Base-by-base conservation (phyloP, 2,888 invertebrate genomes). In the Calliphora vomitoria region DNA sequence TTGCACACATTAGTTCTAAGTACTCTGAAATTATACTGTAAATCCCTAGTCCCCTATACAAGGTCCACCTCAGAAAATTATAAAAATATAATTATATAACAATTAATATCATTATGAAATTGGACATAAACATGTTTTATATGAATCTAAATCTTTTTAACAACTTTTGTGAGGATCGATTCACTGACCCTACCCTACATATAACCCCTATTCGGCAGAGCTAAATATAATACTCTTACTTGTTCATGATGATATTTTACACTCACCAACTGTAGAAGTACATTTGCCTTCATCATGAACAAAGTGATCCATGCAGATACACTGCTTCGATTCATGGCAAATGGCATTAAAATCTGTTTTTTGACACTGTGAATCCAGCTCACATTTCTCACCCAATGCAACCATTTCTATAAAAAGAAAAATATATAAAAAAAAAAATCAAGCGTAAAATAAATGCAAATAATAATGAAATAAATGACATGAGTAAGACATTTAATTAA, bases 331-430 rank as follows among this genome's bases (percentile, higher is more conserved):
- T 6, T 83, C 60, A 20, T 91, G 87, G 72, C 93, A 93, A 10
- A 90, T 79, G 11, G 92, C 89, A 82, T 91, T 92, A 25, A 86
- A 85, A 78, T 92, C 90, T 25, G 78, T 18, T 5, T 64, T 60
- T 55, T 91, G 89, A 78, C 93, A 93, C 75, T 93, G 93, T 0
- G 87, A 86, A 35, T 90, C 82, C 74, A 88, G 50, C 76, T 93
- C 93, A 82, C 93, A 93, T 0, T 2, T 15, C 3, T 83, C 91
- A 0, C 88, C 89, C 53, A 93, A 86, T 1, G 82, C 35, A 31
- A 92, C 90, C 31, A 41, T 62, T 88, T 89, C 91, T 91, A 50
- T 53, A 58, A 60, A 71, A 25, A 25, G 2, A 25, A 25, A 25
- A 25, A 25, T 25, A 25, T 2, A 25, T 25, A 1, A 25, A 1